Evolutionary conservation across 2,888 invertebrate genomes (phyloP).

Genomic region (Nineta flava): DNA sequence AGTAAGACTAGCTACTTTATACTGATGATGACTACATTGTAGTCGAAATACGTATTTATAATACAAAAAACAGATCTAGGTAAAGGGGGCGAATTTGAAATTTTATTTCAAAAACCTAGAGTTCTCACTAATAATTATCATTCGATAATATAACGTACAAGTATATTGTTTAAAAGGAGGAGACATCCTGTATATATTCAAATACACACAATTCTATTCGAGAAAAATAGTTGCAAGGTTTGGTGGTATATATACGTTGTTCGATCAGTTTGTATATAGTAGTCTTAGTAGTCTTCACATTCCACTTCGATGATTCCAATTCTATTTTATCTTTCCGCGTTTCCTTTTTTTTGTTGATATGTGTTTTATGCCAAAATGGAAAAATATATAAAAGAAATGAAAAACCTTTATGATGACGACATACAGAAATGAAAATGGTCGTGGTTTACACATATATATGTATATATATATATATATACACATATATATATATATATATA

Average conservation of each 20-base stretch:
- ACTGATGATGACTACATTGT: too few species aligned
- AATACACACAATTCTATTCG: too few species aligned
- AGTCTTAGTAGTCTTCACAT: background rate
- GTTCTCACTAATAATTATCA: too few species aligned
- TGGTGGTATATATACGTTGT: background rate
- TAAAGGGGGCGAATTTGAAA: too few species aligned
- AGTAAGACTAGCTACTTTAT: too few species aligned
- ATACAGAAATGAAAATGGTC: background rate
- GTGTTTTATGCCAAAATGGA: background rate
- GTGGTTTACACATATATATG: background rate
- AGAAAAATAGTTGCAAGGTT: too few species aligned
- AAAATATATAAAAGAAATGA: constrained; percentile 1
- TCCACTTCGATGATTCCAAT: constrained; percentile 3
- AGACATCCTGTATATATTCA: too few species aligned
- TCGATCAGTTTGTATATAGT: background rate
- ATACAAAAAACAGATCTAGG: too few species aligned
- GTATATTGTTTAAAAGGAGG: too few species aligned
- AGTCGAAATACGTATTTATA: too few species aligned
- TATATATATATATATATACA: background rate
- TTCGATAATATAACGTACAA: too few species aligned
- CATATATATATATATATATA: background rate
- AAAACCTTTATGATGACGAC: background rate
- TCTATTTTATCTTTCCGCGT: constrained; percentile 4
- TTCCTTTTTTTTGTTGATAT: constrained; percentile 2
- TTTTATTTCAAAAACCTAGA: too few species aligned